Evolutionary conservation across 2,113 vertebrate genomes (phyloP), one percentile per base, ranked within the genome.

Genomic region (Salvelinus fontinalis): DNA sequence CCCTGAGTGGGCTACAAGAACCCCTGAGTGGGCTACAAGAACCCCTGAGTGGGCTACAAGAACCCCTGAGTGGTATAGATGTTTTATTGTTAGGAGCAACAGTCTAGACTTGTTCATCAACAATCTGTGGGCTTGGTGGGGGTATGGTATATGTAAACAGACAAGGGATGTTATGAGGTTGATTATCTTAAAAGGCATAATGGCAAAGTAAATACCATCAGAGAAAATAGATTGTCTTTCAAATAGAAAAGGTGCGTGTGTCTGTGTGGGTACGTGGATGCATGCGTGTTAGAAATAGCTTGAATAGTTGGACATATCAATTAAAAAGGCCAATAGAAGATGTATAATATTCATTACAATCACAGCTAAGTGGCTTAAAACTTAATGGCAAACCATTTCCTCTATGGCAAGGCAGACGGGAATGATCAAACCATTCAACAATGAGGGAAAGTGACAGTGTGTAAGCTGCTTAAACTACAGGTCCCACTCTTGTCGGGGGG

Each of bases 391-490:
- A 89, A 75, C 83, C 79, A 80, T 73, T 79, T 83, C 80, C 68
- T 83, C 78, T 85, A 76, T 76, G 14, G 66, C 77, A 79, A 85
- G 75, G 84, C 85, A 89, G 74, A 87, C n/a, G 22, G 85, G 85
- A 87, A 86, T 88, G 76, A 83, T 86, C 69, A 79, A 86, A 89
- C 85, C 75, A 48, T 86, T 76, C 79, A 74, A 60, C 75, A 82
- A 77, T 4, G 7, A 77, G 18, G 81, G 83, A 89, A 88, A 83
- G 85, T 79, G 83, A 89, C 87, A 81, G 85, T 79, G 77, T 75
- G 77, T 88, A 89, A 90, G 88, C 89, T 84, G 73, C 87, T 90
- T 88, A 88, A 86, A 87, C 73, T 69, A 85, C 76, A 80, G 76
- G 81, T 84, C 83, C 84, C 86, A 81, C 74, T 87, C 74, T 12